Conservation (phyloP, 2,797 vertebrate species). For the Characodon lateralis region DNA sequence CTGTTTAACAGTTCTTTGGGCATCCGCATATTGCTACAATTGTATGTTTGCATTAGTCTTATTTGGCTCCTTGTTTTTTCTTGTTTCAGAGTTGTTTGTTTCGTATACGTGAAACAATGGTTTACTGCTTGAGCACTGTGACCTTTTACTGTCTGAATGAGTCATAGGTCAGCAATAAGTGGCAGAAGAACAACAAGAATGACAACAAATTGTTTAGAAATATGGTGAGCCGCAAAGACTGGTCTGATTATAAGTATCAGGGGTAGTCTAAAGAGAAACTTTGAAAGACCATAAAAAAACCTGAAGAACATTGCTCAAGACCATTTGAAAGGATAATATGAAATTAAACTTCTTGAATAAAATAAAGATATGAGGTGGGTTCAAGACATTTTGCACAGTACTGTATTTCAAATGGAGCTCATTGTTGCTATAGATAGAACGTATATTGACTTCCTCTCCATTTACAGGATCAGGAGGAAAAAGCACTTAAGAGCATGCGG, state of each 20-base stretch:
- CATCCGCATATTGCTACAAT: not conserved
- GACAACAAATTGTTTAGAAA: not conserved
- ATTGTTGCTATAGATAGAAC: constrained; percentile 59
- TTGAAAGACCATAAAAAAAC: not conserved
- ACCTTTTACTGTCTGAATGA: not conserved
- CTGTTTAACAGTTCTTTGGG: not conserved
- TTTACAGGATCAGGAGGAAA: constrained; percentile 57
- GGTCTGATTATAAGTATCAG: not conserved
- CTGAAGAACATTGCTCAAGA: not conserved
- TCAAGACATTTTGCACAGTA: constrained; percentile 8
- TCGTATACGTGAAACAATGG: not conserved
- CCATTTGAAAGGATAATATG: not conserved
- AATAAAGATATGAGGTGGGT: not conserved
- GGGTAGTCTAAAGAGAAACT: not conserved
- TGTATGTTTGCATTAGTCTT: not conserved
- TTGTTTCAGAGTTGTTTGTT: not conserved
- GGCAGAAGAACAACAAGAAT: not conserved
- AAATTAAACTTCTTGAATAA: not conserved
- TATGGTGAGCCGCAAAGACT: not conserved
- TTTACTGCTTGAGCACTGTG: not conserved
- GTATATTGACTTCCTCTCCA: constrained; percentile 69
- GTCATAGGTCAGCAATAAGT: not conserved
- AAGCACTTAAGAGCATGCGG: constrained; percentile 28
- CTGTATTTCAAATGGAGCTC: constrained; percentile 57
- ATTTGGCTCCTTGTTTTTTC: not conserved